Evolutionary conservation across 2,113 vertebrate species (phyloP).

Genomic region (Tonatia bakeri): DNA sequence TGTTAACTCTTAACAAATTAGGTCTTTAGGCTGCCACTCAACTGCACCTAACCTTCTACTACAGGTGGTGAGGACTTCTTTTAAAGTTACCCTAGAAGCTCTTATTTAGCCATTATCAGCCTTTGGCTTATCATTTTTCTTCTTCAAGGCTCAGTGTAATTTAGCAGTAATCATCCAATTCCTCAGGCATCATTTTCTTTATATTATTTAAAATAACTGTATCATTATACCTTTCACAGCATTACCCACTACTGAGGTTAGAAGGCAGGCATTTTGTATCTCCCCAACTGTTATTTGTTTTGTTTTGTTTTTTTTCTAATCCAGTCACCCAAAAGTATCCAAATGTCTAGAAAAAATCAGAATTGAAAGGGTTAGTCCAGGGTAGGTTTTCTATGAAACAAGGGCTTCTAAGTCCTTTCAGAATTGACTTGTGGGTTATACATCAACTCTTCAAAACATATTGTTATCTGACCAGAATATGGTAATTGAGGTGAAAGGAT

Average conservation of each 20-base stretch:
- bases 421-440: background rate
- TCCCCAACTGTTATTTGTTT: background rate
- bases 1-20: background rate
- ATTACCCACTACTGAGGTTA: background rate
- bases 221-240: background rate
- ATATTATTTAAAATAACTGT: background rate
- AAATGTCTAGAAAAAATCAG: background rate
- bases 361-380: background rate
- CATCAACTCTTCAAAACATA: background rate
- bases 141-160: background rate
- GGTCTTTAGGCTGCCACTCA: background rate
- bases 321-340: background rate
- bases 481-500: background rate
- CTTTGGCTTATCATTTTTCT: background rate
- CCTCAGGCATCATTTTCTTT: background rate
- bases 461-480: background rate
- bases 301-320: background rate
- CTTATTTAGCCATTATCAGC: background rate
- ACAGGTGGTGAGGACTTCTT: background rate
- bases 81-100: background rate
- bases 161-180: background rate
- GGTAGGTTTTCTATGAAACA: background rate
- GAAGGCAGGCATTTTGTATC: background rate
- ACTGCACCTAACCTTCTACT: background rate
- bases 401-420: background rate